Conservation (phyloP, 2,113 vertebrate genomes). For the human region DNA sequence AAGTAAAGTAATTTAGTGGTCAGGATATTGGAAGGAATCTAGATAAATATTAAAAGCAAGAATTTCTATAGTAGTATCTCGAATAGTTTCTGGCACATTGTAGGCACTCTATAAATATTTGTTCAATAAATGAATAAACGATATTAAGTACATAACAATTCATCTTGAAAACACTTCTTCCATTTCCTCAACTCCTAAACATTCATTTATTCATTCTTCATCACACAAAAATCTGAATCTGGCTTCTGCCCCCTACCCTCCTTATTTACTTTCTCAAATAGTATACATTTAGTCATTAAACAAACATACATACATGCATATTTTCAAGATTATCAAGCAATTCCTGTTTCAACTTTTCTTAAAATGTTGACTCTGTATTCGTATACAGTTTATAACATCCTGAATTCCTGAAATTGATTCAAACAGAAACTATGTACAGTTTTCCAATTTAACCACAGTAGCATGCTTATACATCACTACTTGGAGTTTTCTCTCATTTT, state of each 20-base stretch:
- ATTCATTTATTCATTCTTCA: background rate
- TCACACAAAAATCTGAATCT: background rate
- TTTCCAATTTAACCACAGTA: background rate
- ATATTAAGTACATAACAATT: background rate
- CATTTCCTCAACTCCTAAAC: background rate
- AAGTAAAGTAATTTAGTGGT: background rate
- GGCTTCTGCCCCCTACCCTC: background rate
- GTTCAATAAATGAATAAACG: background rate
- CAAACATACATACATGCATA: background rate
- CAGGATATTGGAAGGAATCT: background rate
- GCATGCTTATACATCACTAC: background rate
- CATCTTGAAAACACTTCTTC: background rate
- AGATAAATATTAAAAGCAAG: background rate
- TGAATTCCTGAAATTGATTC: background rate
- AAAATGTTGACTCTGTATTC: background rate
- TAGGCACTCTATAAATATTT: background rate
- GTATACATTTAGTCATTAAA: background rate
- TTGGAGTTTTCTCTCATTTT: background rate
- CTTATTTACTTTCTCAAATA: background rate
- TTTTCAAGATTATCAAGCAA: background rate
- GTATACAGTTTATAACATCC: conserved; percentile 38
- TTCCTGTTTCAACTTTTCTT: background rate
- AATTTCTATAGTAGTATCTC: background rate
- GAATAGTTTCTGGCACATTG: background rate
- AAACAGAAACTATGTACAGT: background rate